Evolutionary conservation across 2,888 invertebrate species (phyloP).

Genomic region (Hyposoter didymator): DNA sequence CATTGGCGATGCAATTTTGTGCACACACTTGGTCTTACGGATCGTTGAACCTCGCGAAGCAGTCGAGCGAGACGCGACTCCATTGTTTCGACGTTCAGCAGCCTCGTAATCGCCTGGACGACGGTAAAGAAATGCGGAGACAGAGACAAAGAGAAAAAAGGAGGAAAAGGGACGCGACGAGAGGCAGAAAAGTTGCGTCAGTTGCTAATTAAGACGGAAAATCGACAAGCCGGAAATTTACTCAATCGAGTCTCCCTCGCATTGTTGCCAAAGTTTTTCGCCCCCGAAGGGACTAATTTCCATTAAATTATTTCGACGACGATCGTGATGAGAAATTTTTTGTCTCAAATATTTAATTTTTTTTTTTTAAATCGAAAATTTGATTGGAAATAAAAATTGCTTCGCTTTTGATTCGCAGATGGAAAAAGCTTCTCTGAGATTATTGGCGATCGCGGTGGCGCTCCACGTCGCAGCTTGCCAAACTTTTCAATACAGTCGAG

Average conservation of each 20-base stretch:
- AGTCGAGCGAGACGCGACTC: constrained; percentile 73
- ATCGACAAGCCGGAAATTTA: constrained; percentile 53
- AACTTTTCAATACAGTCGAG: constrained; percentile 91
- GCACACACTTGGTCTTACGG: constrained; percentile 66
- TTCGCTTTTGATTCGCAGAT: constrained; percentile 32
- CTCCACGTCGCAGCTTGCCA: constrained; percentile 86
- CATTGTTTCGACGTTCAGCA: constrained; percentile 72
- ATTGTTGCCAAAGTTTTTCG: neutral
- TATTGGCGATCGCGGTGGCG: constrained; percentile 84
- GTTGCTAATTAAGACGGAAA: constrained; percentile 60
- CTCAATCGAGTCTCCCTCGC: constrained; percentile 21
- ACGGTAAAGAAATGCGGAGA: neutral
- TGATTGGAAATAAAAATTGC: neutral
- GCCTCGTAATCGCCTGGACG: constrained; percentile 8
- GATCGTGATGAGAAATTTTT: neutral
- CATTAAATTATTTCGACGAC: neutral
- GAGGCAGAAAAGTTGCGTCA: constrained; percentile 34
- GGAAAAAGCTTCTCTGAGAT: constrained; percentile 51
- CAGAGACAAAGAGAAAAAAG: neutral
- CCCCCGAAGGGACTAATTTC: constrained; percentile 13
- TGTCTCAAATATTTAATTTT: too few species aligned
- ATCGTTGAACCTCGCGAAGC: constrained; percentile 72
- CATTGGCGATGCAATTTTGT: neutral
- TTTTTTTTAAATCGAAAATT: too few species aligned
- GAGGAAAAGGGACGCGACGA: neutral